Percentiles rank a stretch among this genome's conserved stretches.
Evolutionary conservation across 2,113 vertebrate genomes (phyloP).

Genomic region (Neolamprologus caudopunctatus): DNA sequence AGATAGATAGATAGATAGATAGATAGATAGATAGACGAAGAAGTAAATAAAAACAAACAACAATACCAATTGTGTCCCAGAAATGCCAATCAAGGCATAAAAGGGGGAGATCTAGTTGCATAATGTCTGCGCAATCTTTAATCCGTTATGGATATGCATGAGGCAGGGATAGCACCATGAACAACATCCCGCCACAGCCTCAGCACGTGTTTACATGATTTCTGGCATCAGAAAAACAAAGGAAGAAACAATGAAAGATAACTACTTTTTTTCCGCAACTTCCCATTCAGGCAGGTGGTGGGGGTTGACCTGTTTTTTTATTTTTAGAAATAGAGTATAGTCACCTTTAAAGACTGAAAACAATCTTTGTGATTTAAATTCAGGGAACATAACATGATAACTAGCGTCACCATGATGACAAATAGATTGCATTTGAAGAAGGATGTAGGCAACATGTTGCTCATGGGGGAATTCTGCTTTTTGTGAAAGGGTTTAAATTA

Average conservation of each 20-base stretch:
- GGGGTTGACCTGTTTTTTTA: neutral
- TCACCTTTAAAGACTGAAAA: neutral
- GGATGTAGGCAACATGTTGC: accelerated
- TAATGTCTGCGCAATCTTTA: conserved; percentile 48
- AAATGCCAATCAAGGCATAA: conserved; percentile 44
- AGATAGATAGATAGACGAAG: neutral
- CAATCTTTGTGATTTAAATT: neutral
- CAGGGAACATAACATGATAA: neutral
- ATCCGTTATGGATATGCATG: conserved; percentile 53
- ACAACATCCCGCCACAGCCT: conserved; percentile 2
- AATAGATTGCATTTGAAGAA: neutral
- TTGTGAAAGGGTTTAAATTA: neutral
- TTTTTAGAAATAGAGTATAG: neutral
- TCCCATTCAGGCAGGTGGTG: neutral
- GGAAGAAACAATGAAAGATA: neutral
- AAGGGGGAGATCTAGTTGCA: conserved; percentile 20
- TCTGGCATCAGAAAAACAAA: neutral
- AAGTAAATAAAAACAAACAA: neutral
- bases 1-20: neutral
- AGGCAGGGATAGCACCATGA: conserved; percentile 20
- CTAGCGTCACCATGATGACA: neutral
- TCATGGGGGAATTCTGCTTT: neutral
- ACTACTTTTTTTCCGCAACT: neutral
- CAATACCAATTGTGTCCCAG: conserved; percentile 26
- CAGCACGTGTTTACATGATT: conserved; percentile 3